Evolutionary conservation across 2,888 invertebrate species (phyloP), one percentile per base, ranked within the genome.

Genomic region (Orthosia gracilis): DNA sequence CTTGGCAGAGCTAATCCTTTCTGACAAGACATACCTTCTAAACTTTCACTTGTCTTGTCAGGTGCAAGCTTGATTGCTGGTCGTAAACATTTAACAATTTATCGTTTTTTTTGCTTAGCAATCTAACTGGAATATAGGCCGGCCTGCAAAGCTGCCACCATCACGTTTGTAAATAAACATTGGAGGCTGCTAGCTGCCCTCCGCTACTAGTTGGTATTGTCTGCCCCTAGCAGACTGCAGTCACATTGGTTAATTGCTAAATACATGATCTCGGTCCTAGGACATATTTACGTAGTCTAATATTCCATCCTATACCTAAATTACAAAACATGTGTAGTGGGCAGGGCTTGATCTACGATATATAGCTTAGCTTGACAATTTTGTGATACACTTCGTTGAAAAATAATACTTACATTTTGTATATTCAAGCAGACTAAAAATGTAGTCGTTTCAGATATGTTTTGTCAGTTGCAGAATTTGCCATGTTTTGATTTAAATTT

Each of bases 401-500:
- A 21, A 54, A 12, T 31, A 71, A 71, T 2, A 1, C 81, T 83
- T 66, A 82, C 82, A 83, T 71, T 72, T 64, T 31, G 26, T 66
- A 69, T 75, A 62, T 45, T 79, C 45, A 79, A 26, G 59, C 75
- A 63, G 69, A 66, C 71, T 75, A 52, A 23, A 64, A 75, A 75
- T 66, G 52, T 21, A 54, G 54, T 69, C 23, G 62, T 54, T 65
- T 65, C n/a, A 31, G n/a, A 9, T 66, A 26, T 57, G 50, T 69
- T 21, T 59, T 63, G 57, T 76, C 52, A 61, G 71, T 57, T 75
- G 47, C 58, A 67, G 52, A 49, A 70, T 50, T 54, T 57, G 78
- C 87, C 86, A 87, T 86, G 74, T 66, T 85, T 85, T 65, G 21
- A 50, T 55, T 69, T 57, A 13, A 72, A 67, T 78, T 76, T 78